These are phyloP conservation scores for Chaitophorus viminalis DNA, from an alignment of 2,888 invertebrate genomes.

Conservation along the genomic window DNA sequence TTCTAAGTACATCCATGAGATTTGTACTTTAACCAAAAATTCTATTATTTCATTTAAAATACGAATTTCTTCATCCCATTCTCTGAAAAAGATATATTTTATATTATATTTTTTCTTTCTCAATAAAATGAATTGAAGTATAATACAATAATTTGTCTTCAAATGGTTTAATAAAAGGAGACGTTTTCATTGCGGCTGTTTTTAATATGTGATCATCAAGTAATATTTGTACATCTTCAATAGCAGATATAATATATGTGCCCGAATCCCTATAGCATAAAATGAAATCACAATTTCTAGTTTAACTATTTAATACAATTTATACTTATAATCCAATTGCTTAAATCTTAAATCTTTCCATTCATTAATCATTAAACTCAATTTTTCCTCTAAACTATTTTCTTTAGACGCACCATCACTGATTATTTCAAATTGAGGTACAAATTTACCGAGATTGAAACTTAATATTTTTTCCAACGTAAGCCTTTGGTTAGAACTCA, in stretches of 20 bases:
- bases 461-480: constrained; percentile 86
- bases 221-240: constrained; percentile 92
- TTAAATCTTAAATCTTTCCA: constrained; percentile 86
- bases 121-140: neutral
- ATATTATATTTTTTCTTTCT: neutral
- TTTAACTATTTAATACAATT: neutral
- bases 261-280: constrained; percentile 79
- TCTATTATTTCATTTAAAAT: constrained; percentile 92
- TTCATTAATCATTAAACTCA: constrained; percentile 89
- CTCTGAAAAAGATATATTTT: constrained; percentile 67
- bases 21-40: constrained; percentile 94
- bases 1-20: constrained; percentile 96
- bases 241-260: constrained; percentile 86
- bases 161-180: constrained; percentile 95
- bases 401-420: constrained; percentile 97
- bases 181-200: constrained; percentile 97
- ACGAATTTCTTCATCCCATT: constrained; percentile 91
- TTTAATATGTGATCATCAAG: constrained; percentile 96
- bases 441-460: constrained; percentile 87
- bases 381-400: constrained; percentile 87
- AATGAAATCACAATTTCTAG: constrained; percentile 66
- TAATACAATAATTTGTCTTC: constrained; percentile 82
- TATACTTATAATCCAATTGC: constrained; percentile 77
- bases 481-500: constrained; percentile 82
- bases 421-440: constrained; percentile 88